A percentile compares a stretch with the other conserved stretches of the same genome.
These are phyloP conservation scores for Chrysolina haemoptera DNA, from an alignment of 2,888 invertebrate species.

Conservation along the genomic window DNA sequence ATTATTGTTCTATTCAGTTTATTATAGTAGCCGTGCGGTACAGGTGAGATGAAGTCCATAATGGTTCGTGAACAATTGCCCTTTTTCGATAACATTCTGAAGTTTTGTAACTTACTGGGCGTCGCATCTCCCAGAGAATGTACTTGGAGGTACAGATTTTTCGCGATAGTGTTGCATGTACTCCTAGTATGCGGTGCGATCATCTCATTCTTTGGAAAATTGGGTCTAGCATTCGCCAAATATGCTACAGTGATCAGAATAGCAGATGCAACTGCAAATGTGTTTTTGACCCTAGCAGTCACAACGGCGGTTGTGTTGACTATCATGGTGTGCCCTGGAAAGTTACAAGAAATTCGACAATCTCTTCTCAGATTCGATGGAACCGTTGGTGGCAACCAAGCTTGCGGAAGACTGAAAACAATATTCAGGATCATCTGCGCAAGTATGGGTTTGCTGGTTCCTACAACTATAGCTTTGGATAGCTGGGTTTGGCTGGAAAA, in stretches of 20 bases:
- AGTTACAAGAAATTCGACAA: background rate
- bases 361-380: constrained; percentile 1
- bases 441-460: background rate
- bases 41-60: background rate
- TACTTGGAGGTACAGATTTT: constrained; percentile 5
- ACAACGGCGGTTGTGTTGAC: background rate
- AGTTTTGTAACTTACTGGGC: background rate
- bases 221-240: constrained; percentile 3
- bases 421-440: background rate
- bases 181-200: background rate
- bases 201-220: constrained; percentile 24
- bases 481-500: background rate
- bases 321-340: background rate
- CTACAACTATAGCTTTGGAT: constrained; percentile 4
- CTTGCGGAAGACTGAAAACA: background rate
- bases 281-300: constrained; percentile 27
- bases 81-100: background rate
- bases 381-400: background rate
- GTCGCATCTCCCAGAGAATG: background rate
- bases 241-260: constrained; percentile 17
- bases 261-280: constrained; percentile 22
- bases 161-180: background rate
- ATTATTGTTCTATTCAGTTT: background rate
- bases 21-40: background rate
- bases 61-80: background rate